These are phyloP conservation scores for Craniophora ligustri DNA, from an alignment of 2,888 invertebrate genomes.

Conservation along the genomic window DNA sequence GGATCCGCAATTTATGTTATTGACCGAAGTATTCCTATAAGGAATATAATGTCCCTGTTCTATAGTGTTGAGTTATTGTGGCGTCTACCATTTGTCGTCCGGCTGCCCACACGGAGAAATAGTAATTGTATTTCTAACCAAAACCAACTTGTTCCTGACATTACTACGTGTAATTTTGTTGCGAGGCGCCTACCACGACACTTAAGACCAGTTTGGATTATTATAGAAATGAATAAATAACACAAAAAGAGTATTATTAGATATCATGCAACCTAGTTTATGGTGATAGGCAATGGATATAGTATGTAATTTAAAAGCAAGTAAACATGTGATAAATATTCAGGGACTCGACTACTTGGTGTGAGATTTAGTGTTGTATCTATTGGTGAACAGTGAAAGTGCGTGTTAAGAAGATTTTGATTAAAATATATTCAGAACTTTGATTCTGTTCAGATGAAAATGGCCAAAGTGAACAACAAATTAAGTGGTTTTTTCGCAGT, in stretches of 20 bases:
- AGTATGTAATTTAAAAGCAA: slow-evolving; percentile 13
- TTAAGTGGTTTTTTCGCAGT: no score
- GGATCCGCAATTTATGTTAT: slow-evolving; percentile 40
- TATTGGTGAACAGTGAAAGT: no score
- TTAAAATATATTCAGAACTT: no score
- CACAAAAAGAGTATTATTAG: slow-evolving; percentile 18
- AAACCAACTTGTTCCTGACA: slow-evolving; percentile 31
- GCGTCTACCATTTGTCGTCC: slow-evolving; percentile 27
- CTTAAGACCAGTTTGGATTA: background rate
- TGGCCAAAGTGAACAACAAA: no score
- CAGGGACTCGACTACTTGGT: slow-evolving; percentile 16
- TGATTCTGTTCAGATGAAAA: no score
- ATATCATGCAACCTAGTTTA: slow-evolving; percentile 18
- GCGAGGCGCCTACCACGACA: slow-evolving; percentile 15
- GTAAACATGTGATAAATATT: slow-evolving; percentile 31
- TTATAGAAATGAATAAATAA: slow-evolving; percentile 19
- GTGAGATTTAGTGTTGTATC: slow-evolving; percentile 19
- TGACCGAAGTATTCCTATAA: slow-evolving; percentile 20
- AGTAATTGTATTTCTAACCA: slow-evolving; percentile 30
- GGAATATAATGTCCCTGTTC: slow-evolving; percentile 27
- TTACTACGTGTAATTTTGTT: slow-evolving; percentile 44
- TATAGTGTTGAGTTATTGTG: slow-evolving; percentile 21
- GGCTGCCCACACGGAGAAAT: slow-evolving; percentile 33
- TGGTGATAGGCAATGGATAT: background rate
- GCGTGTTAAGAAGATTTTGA: no score